phyloP scores from a whole-genome alignment of 2,797 vertebrate genomes.

The Kryptopterus vitreolus region DNA sequence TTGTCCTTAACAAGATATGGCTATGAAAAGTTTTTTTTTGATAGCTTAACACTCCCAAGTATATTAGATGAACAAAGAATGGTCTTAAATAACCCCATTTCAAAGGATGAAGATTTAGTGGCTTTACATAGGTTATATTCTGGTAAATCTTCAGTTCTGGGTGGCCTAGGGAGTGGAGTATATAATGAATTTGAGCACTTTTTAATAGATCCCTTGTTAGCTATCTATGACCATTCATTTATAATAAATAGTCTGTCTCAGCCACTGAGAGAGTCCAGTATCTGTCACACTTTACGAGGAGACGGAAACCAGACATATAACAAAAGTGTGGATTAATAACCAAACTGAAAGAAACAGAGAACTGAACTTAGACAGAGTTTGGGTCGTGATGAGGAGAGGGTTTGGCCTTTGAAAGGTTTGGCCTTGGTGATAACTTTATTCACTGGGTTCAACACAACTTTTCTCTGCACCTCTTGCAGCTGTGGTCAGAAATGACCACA shows the following conservation, averaged over 20 bases:
- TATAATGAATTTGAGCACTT: slow-evolving; percentile 11
- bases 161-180: not conserved
- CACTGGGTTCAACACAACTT: too few species aligned
- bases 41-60: not conserved
- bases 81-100: slow-evolving; percentile 10
- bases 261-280: slow-evolving; percentile 8
- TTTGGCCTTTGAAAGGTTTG: too few species aligned
- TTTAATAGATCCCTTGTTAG: slow-evolving; percentile 20
- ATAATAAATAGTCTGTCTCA: not conserved
- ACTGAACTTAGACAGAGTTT: too few species aligned
- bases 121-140: not conserved
- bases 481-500: too few species aligned
- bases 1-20: not conserved
- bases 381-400: too few species aligned
- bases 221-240: slow-evolving; percentile 11
- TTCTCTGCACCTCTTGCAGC: too few species aligned
- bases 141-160: not conserved
- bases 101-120: not conserved
- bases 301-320: too few species aligned
- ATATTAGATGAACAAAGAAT: slow-evolving; percentile 20
- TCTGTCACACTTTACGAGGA: too few species aligned
- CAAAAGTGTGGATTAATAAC: too few species aligned
- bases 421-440: too few species aligned
- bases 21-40: slow-evolving; percentile 10
- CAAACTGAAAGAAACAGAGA: too few species aligned